Percentiles rank a stretch among this genome's conserved stretches.
phyloP scores from a whole-genome alignment of 2,797 vertebrate species.

The Cossypha heuglini region DNA sequence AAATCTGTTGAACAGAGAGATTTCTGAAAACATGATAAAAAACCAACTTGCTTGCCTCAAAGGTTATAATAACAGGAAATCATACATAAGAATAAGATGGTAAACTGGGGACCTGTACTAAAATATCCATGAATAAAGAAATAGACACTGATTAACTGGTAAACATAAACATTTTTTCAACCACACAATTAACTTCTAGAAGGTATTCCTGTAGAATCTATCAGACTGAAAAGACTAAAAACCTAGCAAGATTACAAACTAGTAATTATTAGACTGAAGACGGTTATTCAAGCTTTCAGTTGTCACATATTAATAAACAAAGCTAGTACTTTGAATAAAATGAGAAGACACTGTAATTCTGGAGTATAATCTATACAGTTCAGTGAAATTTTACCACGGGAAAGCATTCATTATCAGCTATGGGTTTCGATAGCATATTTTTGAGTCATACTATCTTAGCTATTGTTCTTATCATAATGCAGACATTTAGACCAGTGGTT shows the following conservation, averaged over 20 bases:
- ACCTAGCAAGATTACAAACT: neutral
- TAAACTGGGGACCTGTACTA: neutral
- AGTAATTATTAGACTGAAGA: neutral
- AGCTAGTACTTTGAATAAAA: neutral
- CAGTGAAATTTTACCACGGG: neutral
- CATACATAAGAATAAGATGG: neutral
- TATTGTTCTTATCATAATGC: neutral
- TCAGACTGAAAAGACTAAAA: neutral
- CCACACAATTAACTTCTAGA: neutral
- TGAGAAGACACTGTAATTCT: neutral
- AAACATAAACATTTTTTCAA: neutral
- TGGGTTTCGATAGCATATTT: neutral
- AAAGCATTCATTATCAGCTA: neutral
- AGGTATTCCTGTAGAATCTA: neutral
- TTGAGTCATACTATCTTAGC: neutral
- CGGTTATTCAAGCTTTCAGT: neutral
- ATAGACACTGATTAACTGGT: neutral
- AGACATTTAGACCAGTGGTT: neutral
- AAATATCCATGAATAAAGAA: neutral
- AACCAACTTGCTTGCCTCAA: neutral
- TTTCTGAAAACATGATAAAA: neutral
- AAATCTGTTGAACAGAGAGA: neutral
- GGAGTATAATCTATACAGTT: neutral
- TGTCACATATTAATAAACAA: neutral
- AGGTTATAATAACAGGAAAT: neutral